Evolutionary conservation across 2,888 invertebrate genomes (phyloP), one percentile per base, ranked within the genome.

Genomic region (Drosophila subquinaria): DNA sequence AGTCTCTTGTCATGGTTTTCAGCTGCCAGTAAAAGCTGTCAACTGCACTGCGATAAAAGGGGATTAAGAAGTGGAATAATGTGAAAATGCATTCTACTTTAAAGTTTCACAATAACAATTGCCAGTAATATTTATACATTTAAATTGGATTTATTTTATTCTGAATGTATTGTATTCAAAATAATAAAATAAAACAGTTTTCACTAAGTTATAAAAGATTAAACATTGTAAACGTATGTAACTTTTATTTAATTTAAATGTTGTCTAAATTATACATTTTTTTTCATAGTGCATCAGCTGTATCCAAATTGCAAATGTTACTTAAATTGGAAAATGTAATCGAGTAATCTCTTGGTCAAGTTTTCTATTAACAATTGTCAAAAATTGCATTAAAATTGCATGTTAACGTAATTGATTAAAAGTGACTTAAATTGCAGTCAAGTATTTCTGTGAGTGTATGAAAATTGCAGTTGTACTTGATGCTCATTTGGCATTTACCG

Each of bases 1-100:
- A 20, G 27, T 35, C 27, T 20, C 47, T 8, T 47, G 35, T 36
- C 27, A 36, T 9, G 47, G 15, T 30, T 52, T 36, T 23, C 38
- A 45, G 27, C 55, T 55, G 60, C 10, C 70, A 57, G 36, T 48
- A 52, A 10, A 30, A 56, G 42, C 36, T 61, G 67, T 66, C 74
- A 55, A 6, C 4, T 45, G 15, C 71, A 68, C 43, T 8, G 33
- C 6, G 8, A n/a, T 9, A 11, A 56, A 48, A 48, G 17, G 8
- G 15, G 9, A 8, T 0, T 33, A 17, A 33, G 3, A 17, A 33
- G 17, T 33, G 33, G 5, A 1, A 10, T 10, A 48, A 30, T 15
- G 30, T 15, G 2, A 4, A n/a, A 20, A 30, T 30, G 30, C 30
- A 30, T 30, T 8, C 8, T 27, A 27, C 5, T 6, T 27, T 27